Evolutionary conservation across 2,113 vertebrate species (phyloP), one percentile per base, ranked within the genome.

Genomic region (Scortum barcoo): DNA sequence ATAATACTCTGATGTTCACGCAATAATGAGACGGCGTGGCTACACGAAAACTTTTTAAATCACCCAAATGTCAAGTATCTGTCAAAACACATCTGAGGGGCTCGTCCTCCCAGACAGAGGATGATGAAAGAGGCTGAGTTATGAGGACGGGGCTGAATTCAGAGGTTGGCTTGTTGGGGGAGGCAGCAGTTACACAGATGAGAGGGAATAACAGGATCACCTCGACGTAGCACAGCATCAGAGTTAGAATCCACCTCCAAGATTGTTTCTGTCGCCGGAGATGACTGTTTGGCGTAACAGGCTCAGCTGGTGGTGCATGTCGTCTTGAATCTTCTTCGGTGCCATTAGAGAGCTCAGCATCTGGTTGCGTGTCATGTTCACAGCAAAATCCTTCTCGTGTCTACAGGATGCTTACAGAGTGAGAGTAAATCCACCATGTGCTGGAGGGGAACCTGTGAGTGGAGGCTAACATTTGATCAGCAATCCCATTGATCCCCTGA

Each of bases 11-110:
- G 5, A 46, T n/a, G 5, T 19, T 65, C 68, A 48, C n/a, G 17
- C 54, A 36, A 56, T 85, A 77, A 70, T 51, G 54, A 74, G 68
- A 33, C 28, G 5, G 26, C 0, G 54, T 38, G 26, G 51, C 66
- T 44, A 68, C 79, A 71, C 72, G 40, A 42, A 61, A 28, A 46
- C 24, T 26, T 67, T 71, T 70, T n/a, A 83, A 60, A 80, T 65
- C 71, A 73, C 38, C 68, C 68, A 77, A 46, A 81, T 54, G 62
- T 77, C 86, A 76, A 80, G 54, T 33, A 36, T 73, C 40, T 78
- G 73, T 80, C 77, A 66, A 46, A 53, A 66, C 36, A 76, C 72
- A 51, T 76, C 36, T 19, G 46, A 48, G 46, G 26, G 63, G 9
- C 12, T 4, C 13, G 17, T 46, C 42, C 61, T 51, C 48, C 56